Evolutionary conservation across 2,797 vertebrate genomes (phyloP).

Genomic region (Rhinichthys osculus): DNA sequence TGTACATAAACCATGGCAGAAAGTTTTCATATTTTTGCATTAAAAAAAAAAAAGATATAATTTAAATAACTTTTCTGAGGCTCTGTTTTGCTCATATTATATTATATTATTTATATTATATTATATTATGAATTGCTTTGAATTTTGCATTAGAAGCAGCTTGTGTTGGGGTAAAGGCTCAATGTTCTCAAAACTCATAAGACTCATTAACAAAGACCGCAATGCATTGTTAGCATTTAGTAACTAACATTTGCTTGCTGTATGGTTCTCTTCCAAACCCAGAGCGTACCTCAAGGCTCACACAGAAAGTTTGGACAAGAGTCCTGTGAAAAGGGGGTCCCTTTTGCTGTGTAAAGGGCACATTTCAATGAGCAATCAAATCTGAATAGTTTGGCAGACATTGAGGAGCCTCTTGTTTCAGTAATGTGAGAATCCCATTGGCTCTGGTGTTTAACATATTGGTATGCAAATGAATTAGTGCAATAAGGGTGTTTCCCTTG

Average conservation of each 20-base stretch:
- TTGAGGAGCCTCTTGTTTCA: conserved; percentile 36
- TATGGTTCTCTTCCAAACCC: background rate
- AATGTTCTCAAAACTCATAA: background rate
- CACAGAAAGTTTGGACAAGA: conserved; percentile 27
- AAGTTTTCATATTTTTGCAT: background rate
- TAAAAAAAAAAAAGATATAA: too few species aligned
- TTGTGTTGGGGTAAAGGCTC: background rate
- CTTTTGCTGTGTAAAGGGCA: conserved; percentile 48
- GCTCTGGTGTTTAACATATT: conserved; percentile 45
- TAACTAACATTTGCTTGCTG: background rate
- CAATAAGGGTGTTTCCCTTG: background rate
- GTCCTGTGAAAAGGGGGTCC: conserved; percentile 27
- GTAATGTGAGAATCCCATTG: conserved; percentile 26
- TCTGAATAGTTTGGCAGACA: conserved; percentile 47
- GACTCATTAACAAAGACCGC: background rate
- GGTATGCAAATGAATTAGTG: conserved; percentile 49
- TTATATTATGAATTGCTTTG: background rate
- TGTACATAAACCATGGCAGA: too few species aligned
- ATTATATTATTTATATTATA: too few species aligned
- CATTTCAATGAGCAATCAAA: conserved; percentile 52
- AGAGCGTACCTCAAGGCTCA: background rate
- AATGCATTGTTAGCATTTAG: background rate
- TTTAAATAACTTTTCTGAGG: too few species aligned
- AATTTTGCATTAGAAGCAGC: background rate
- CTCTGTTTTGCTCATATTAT: too few species aligned